Base-by-base conservation (phyloP, 2,113 vertebrate species). In the Callionymus lyra region DNA sequence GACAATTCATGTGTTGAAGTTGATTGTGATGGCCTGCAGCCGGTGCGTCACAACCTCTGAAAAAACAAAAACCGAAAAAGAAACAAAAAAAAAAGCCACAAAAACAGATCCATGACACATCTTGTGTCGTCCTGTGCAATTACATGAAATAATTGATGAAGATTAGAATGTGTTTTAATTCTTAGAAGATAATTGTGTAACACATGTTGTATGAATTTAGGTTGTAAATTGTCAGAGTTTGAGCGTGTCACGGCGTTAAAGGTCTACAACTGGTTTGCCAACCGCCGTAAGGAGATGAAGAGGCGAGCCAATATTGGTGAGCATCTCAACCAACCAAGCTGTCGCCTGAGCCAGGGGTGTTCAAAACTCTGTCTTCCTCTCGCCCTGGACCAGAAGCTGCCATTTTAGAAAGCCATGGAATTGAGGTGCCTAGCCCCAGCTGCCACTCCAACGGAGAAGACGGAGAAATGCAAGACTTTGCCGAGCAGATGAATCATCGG, bases 191-290 rank as follows among this genome's bases (percentile, higher is more conserved):
- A 27, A 27, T 4, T 27, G 21, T 27, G 21, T 27, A 8, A 27
- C 21, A 8, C 38, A 6, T 36, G 32, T 16, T 15, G 0, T 53
- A 38, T 56, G 16, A 4, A 46, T 12, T 3, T 6, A 88, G 87
- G 87, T 35, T 84, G 82, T 53, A 88, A 88, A 38, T 77, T 89
- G 45, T 89, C 87, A 1, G 87, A 89, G 57, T 87, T 89, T 59
- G 87, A 89, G 53, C 80, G 86, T 1, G 87, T 89, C 52, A 89
- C 87, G 1, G 86, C 87, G 0, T 54, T 89, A 47, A 89, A 89
- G 74, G 87, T 89, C 41, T 89, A 89, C 69, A 89, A 89, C 77
- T 89, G 87, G 87, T 89, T 89, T 15, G 87, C 87, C 31, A 89
- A 89, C 58, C 84, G 87, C 32, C 76, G 87, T 27, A 89, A 89